Evolutionary conservation across 2,113 vertebrate genomes (phyloP), one percentile per base, ranked within the genome.

Genomic region (Leiothrix lutea): DNA sequence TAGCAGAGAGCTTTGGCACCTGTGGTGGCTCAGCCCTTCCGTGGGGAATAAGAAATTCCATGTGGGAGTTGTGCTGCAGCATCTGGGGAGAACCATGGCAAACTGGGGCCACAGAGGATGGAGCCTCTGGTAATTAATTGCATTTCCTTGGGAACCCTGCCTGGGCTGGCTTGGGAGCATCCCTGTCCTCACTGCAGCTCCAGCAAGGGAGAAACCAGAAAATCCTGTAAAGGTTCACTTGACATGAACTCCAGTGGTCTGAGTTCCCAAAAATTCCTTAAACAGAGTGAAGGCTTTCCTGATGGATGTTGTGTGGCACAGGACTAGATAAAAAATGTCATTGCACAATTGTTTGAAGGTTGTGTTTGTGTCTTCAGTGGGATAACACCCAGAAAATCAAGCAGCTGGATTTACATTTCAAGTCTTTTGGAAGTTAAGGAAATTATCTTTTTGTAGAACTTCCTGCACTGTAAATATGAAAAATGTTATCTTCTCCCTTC

Each of bases 401-500:
- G 16, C 20, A 58, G 9, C 26, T 3, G 10, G 18, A 47, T 26
- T 83, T 65, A 4, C 6, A 33, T 64, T 40, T 50, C 56, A 53
- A 33, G 65, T 36, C 64, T 80, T 78, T 67, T 9, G 12, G n/a
- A 61, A 81, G 36, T 29, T 79, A 66, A 78, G 72, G 31, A 40
- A 84, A 36, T 62, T 18, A 36, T 64, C 44, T 42, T 81, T 75
- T 78, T 35, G 21, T 42, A 70, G 23, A 57, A 29, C 77, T 86
- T 81, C 12, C 38, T 73, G 50, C 38, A 8, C 24, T 67, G 17
- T 45, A 47, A 77, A 72, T 56, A 29, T 11, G 48, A n/a, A 33
- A 19, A 22, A 10, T 0, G 0, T 72, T 28, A n/a, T 57, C 6
- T 33, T 54, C 1, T 80, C 33, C 2, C 8, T 83, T 77, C 20